A percentile compares a stretch with the other conserved stretches of the same genome.
Evolutionary conservation across 2,113 vertebrate genomes (phyloP).

Genomic region (Hucho hucho): DNA sequence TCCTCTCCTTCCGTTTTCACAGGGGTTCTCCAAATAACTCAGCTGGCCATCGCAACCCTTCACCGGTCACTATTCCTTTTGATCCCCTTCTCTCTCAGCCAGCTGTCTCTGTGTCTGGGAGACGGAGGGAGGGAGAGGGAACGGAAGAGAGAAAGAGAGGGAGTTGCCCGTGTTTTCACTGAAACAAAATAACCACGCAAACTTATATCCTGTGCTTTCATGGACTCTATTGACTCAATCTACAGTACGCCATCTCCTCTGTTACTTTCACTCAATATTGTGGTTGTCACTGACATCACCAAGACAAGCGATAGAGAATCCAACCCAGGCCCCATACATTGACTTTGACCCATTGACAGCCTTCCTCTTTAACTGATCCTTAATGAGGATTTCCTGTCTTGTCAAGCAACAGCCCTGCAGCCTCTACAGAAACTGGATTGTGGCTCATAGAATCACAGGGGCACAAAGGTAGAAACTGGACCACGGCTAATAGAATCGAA

Average conservation of each 20-base stretch:
- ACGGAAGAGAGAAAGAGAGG: slow-evolving; percentile 42
- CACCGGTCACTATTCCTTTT: slow-evolving; percentile 67
- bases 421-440: slow-evolving; percentile 27
- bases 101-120: slow-evolving; percentile 47
- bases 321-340: not conserved
- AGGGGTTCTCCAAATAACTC: slow-evolving; percentile 71
- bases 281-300: no score
- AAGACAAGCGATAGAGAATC: not conserved
- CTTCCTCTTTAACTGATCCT: slow-evolving; percentile 12
- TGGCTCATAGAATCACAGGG: slow-evolving; percentile 17
- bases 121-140: slow-evolving; percentile 28
- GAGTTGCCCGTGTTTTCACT: slow-evolving; percentile 47
- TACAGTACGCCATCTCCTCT: slow-evolving; percentile 53
- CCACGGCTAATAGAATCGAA: no score
- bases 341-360: not conserved
- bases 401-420: slow-evolving; percentile 48
- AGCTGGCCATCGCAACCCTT: slow-evolving; percentile 58
- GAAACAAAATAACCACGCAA: slow-evolving; percentile 43
- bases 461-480: slow-evolving; percentile 22
- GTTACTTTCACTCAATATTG: slow-evolving; percentile 4
- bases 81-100: slow-evolving; percentile 58
- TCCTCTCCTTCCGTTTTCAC: slow-evolving; percentile 55
- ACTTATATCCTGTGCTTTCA: slow-evolving; percentile 32
- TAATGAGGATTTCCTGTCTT: slow-evolving; percentile 28
- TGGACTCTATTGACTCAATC: slow-evolving; percentile 40